Conservation (phyloP, 1,140 invertebrate species). For the Drosophila fuyamai region DNA sequence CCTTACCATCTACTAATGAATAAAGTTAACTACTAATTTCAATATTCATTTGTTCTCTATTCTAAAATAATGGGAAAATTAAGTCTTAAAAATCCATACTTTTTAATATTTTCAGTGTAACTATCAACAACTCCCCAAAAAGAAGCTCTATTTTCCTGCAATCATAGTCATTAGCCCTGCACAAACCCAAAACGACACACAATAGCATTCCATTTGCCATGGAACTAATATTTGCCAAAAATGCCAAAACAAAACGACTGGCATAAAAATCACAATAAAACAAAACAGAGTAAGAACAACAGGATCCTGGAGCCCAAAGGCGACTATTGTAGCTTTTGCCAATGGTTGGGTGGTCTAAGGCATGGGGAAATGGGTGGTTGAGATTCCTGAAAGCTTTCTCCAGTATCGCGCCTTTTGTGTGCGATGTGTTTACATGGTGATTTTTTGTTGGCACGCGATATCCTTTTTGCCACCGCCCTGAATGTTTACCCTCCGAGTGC, state of each 20-base stretch:
- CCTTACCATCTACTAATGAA: too few relatives aligned
- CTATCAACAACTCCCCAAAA: background rate
- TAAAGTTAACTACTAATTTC: too few relatives aligned
- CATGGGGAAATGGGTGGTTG: background rate
- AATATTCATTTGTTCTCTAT: too few relatives aligned
- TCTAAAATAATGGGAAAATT: too few relatives aligned
- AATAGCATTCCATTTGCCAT: constrained; percentile 65
- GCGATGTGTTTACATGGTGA: constrained; percentile 63
- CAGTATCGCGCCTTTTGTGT: constrained; percentile 21
- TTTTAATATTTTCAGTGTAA: background rate
- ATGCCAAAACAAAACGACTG: constrained; percentile 67
- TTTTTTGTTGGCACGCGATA: constrained; percentile 75
- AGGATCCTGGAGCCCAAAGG: constrained; percentile 25
- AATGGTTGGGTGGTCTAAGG: constrained; percentile 11
- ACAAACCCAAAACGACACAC: constrained; percentile 41
- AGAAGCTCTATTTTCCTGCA: background rate
- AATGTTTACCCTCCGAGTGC: constrained; percentile 55
- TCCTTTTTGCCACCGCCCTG: constrained; percentile 41
- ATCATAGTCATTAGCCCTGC: constrained; percentile 35
- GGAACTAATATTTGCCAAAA: constrained; percentile 73
- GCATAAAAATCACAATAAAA: constrained; percentile 78
- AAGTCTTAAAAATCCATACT: background rate
- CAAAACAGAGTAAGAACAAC: constrained; percentile 51
- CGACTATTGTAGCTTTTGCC: constrained; percentile 15
- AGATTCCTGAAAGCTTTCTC: constrained; percentile 60